Evolutionary conservation across 2,113 vertebrate species (phyloP), one percentile per base, ranked within the genome.

Genomic region (Spheniscus mendiculus): DNA sequence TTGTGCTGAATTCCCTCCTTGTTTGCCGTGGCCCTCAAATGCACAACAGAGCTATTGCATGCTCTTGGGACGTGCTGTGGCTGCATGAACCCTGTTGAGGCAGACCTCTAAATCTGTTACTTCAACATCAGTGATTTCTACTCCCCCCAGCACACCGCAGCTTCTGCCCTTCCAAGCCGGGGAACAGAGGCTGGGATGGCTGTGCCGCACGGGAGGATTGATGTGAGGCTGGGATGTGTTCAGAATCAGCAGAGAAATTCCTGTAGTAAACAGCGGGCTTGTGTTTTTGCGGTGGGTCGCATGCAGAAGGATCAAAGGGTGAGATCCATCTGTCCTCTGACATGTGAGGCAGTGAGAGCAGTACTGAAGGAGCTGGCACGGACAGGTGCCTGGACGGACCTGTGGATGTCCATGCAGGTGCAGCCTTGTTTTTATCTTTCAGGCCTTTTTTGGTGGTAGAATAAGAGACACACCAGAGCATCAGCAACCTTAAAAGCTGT

Each of bases 141-240:
- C 80, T 69, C 11, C 16, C 2, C 8, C 7, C 1, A 0, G 29
- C 29, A 8, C 18, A 22, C 10, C 7, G 19, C 12, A 18, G 26
- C 15, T 66, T 78, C n/a, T 44, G 47, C 12, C 3, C 55, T 95
- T 67, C 63, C 61, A 55, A n/a, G n/a, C n/a, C n/a, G n/a, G n/a
- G n/a, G n/a, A n/a, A 42, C 42, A 74, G 63, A 56, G 47, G 17
- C 65, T 76, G 32, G 17, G 62, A 4, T 45, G 59, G 45, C 71
- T 49, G 12, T 1, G 4, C 25, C 1, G 1, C 6, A 8, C 0
- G 0, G 22, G 13, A 73, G 5, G 22, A n/a, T 27, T 38, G 88
- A 50, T 1, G 2, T 17, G 42, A 62, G 15, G 25, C n/a, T 78
- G 67, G 42, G 32, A 49, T 38, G 22, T 30, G 15, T 52, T 63